Base-by-base conservation (phyloP, 2,797 vertebrate genomes). In the Atherinosoma microstoma region DNA sequence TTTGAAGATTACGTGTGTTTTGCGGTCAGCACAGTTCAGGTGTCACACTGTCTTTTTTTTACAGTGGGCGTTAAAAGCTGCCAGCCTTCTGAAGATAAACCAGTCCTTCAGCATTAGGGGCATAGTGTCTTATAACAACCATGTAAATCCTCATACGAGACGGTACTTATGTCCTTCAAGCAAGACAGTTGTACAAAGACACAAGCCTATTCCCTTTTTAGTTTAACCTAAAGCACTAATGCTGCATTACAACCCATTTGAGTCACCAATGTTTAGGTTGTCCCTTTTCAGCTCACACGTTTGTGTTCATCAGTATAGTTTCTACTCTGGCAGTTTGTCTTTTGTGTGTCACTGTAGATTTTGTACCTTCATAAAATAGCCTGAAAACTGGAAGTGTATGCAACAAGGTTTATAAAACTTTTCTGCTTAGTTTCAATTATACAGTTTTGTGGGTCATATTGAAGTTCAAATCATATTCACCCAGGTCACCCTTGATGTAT, bases 101-200 rank as follows among this genome's bases (percentile, higher is more conserved):
- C 86, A 68, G 90, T 86, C 86, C 83, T 91, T 87, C 76, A 75
- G 70, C 69, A 71, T 78, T 75, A 34, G 79, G 91, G 88, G 77
- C 83, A 64, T 58, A 87, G 92, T 94, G 94, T 94, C 93, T 94
- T 93, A 86, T 65, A 82, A 84, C 80, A 90, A 91, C 89, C 80
- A 82, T 51, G 62, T 67, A 84, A 83, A 84, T 89, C 90, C 89
- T 93, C 90, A 79, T 38, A 57, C 69, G 20, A 32, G 58, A 64
- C 59, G 73, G 61, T 84, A 78, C 63, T 68, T 34, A 80, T 49
- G 54, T 10, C 12, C 49, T 76, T 79, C 15, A 51, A 57, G 22
- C 20, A 59, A 70, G 38, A 36, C 30, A 65, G 38, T 58, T 30
- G 45, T 30, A 64, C 8, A 54, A 16, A 70, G 22, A 73, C 16